A percentile compares a stretch with the other conserved stretches of the same genome.
Evolutionary conservation across 2,113 vertebrate genomes (phyloP).

Genomic region (Tupaia tana): DNA sequence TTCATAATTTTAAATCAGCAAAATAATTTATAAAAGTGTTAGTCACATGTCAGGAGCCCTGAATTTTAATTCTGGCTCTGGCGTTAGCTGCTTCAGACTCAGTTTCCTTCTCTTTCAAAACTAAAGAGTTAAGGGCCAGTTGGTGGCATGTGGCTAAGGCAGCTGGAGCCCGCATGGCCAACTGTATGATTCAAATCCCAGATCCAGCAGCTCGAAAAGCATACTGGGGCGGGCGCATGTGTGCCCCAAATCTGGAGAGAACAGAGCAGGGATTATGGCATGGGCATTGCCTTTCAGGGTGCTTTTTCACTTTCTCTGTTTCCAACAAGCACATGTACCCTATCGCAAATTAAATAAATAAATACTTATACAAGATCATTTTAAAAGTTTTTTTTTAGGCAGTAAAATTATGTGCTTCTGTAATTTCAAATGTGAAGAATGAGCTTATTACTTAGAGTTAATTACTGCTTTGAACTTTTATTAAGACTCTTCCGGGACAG

Average conservation of each 20-base stretch:
- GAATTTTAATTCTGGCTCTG: constrained; percentile 17
- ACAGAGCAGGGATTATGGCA: too few species aligned
- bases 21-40: constrained; percentile 14
- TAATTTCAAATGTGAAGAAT: neutral
- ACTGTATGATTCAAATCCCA: too few species aligned
- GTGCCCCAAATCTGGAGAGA: too few species aligned
- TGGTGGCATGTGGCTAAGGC: too few species aligned
- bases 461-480: constrained; percentile 38
- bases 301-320: too few species aligned
- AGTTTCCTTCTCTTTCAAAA: constrained; percentile 21
- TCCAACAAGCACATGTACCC: too few species aligned
- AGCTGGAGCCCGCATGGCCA: too few species aligned
- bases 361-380: neutral
- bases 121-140: neutral
- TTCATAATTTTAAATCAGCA: constrained; percentile 9
- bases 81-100: neutral
- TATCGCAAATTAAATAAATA: too few species aligned
- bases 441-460: neutral
- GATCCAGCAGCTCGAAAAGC: too few species aligned
- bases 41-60: neutral
- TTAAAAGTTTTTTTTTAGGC: neutral
- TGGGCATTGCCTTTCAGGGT: too few species aligned
- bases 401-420: neutral
- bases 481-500: neutral
- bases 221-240: too few species aligned